Evolutionary conservation across 2,888 invertebrate genomes (phyloP).

Genomic region (Scaeva pyrastri): DNA sequence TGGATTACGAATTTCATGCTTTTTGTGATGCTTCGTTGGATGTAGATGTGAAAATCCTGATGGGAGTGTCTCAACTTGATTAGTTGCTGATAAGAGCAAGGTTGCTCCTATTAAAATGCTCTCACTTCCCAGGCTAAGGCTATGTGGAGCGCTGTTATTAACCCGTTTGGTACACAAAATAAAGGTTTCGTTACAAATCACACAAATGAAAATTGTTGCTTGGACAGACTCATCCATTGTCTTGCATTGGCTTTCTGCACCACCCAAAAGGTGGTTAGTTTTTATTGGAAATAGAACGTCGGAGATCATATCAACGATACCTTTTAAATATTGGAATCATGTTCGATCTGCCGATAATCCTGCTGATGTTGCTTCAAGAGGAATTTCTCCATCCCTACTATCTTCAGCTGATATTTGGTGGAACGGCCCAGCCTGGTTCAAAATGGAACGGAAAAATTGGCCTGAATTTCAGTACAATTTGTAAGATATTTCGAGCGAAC

Average conservation of each 20-base stretch:
- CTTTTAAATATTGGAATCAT: slow-evolving; percentile 30
- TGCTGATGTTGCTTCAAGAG: slow-evolving; percentile 49
- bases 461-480: background rate
- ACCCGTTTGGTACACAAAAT: slow-evolving; percentile 22
- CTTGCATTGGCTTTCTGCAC: slow-evolving; percentile 25
- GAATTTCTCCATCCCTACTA: slow-evolving; percentile 27
- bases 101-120: slow-evolving; percentile 9
- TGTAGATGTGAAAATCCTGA: background rate
- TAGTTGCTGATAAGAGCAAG: background rate
- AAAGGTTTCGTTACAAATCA: slow-evolving; percentile 1
- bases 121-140: slow-evolving; percentile 4
- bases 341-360: slow-evolving; percentile 45
- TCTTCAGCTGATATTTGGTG: slow-evolving; percentile 18
- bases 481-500: background rate
- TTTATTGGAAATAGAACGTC: slow-evolving; percentile 35
- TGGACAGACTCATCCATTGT: slow-evolving; percentile 39
- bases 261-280: slow-evolving; percentile 37
- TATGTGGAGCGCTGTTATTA: slow-evolving; percentile 14
- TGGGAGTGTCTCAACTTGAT: background rate
- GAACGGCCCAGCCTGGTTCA: slow-evolving; percentile 31
- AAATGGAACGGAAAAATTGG: background rate
- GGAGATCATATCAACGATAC: slow-evolving; percentile 55
- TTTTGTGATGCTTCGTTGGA: slow-evolving; percentile 39
- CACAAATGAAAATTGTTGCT: background rate
- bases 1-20: background rate